Evolutionary conservation across 2,888 invertebrate species (phyloP).

Genomic region (Dione juno): DNA sequence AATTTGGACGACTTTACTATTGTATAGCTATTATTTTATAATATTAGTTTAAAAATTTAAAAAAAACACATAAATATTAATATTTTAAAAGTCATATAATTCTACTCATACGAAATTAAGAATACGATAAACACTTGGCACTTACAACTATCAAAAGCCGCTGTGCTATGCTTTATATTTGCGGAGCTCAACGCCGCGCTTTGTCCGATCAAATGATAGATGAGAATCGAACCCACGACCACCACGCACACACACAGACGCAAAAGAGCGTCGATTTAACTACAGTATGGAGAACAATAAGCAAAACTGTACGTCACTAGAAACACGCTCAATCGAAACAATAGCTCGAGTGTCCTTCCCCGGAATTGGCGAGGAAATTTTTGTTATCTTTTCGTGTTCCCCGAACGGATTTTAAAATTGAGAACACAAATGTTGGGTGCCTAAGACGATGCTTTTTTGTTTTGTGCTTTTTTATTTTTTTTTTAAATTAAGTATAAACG

Average conservation of each 20-base stretch:
- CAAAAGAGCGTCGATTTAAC: background rate
- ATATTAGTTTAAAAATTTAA: no score
- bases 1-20: no score
- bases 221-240: background rate
- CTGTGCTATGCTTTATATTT: no score
- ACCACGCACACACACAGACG: no score
- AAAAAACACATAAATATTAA: no score
- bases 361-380: conserved; percentile 82
- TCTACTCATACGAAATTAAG: no score
- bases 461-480: background rate
- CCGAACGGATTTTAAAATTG: conserved; percentile 82
- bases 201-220: no score
- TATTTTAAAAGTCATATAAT: no score
- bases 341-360: conserved; percentile 79
- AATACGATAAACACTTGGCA: no score
- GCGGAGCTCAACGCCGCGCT: no score
- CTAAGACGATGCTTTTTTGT: conserved; percentile 61
- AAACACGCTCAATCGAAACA: conserved; percentile 80
- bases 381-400: conserved; percentile 83
- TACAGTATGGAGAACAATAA: conserved; percentile 40
- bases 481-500: background rate
- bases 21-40: no score
- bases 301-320: conserved; percentile 55
- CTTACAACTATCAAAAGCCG: no score
- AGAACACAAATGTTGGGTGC: conserved; percentile 72